Evolutionary conservation across 1,140 invertebrate genomes (phyloP).

Genomic region (Sweltsa coloradensis): DNA sequence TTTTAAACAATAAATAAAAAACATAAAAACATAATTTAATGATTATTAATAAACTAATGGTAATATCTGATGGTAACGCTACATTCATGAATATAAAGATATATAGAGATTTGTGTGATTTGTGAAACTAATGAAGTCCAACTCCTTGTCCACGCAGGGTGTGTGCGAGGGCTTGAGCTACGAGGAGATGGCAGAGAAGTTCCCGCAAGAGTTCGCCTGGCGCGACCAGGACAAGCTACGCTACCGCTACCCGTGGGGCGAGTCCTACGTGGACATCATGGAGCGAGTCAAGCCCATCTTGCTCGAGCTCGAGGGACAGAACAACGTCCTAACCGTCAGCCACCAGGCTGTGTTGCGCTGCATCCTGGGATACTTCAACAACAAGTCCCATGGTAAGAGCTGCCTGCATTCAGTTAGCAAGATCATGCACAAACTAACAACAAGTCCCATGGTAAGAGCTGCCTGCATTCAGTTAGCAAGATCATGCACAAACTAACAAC

Average conservation of each 20-base stretch:
- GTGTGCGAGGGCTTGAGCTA: constrained; percentile 89
- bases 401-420: too few relatives aligned
- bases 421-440: too few relatives aligned
- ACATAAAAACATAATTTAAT: too few relatives aligned
- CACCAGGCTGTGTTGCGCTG: constrained; percentile 88
- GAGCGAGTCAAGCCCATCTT: constrained; percentile 68
- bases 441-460: constrained; percentile 53
- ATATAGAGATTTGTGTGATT: too few relatives aligned
- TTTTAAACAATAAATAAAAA: too few relatives aligned
- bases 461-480: too few relatives aligned
- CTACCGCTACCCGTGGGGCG: constrained; percentile 86
- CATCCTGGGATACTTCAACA: constrained; percentile 80
- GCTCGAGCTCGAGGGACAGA: constrained; percentile 66
- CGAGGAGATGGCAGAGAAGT: constrained; percentile 82
- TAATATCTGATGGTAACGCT: too few relatives aligned
- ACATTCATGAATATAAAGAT: too few relatives aligned
- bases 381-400: constrained; percentile 57
- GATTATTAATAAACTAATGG: too few relatives aligned
- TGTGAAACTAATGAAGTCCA: constrained; percentile 7
- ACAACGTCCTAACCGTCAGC: constrained; percentile 76
- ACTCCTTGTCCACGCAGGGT: constrained; percentile 43
- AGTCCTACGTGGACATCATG: constrained; percentile 82
- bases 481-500: too few relatives aligned
- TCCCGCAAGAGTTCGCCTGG: constrained; percentile 82
- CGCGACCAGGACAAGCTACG: constrained; percentile 84